Conservation (phyloP, 2,888 invertebrate species). For the Listrodromus nycthemerus region DNA sequence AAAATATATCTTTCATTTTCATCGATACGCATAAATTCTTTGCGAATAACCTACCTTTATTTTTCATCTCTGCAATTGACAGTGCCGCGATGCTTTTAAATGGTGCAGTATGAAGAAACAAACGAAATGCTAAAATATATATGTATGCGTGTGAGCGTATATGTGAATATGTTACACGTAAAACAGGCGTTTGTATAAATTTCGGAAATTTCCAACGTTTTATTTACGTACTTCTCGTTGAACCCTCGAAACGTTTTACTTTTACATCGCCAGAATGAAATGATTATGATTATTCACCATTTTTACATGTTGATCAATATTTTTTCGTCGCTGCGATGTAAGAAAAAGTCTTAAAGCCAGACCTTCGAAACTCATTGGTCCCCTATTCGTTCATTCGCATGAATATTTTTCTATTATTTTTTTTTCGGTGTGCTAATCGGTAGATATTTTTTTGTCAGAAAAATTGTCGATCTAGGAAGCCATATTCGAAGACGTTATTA, state of each 20-base stretch:
- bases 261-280: conserved; percentile 48
- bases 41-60: conserved; percentile 41
- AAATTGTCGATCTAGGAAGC: conserved; percentile 43
- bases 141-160: not conserved
- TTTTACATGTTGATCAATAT: conserved; percentile 39
- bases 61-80: not conserved
- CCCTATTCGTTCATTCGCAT: conserved; percentile 53
- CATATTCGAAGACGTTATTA: conserved; percentile 29
- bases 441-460: conserved; percentile 8
- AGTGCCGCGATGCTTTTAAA: not conserved
- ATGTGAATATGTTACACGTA: conserved; percentile 7
- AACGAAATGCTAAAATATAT: conserved; percentile 9
- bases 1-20: conserved; percentile 47
- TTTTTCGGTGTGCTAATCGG: conserved; percentile 21
- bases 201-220: conserved; percentile 50
- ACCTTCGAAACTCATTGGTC: conserved; percentile 57
- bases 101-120: not conserved
- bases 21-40: not conserved
- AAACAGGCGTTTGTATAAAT: conserved; percentile 30
- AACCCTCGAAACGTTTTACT: conserved; percentile 40
- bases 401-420: conserved; percentile 14
- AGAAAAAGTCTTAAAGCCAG: conserved; percentile 48
- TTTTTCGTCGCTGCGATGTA: conserved; percentile 24
- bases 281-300: conserved; percentile 11
- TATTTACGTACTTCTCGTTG: conserved; percentile 45